phyloP scores from a whole-genome alignment of 2,888 invertebrate genomes.

The Lamproptera curius region DNA sequence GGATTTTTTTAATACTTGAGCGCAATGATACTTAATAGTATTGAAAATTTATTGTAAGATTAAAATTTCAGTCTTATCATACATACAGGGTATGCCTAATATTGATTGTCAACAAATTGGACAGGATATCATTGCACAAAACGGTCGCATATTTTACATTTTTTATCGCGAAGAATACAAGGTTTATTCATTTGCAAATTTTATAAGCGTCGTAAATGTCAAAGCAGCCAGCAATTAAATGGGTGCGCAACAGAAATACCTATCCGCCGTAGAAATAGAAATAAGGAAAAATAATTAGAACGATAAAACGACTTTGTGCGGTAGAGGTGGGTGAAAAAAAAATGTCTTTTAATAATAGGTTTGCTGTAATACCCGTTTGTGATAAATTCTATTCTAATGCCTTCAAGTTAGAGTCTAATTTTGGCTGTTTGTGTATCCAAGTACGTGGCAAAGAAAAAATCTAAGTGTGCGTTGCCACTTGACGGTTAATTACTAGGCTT shows the following conservation, averaged over 20 bases:
- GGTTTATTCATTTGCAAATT: not conserved
- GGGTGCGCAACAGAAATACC: conserved; percentile 6
- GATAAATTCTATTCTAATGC: conserved; percentile 33
- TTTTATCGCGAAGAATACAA: too few relatives aligned
- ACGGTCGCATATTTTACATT: too few relatives aligned
- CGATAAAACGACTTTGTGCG: conserved; percentile 35
- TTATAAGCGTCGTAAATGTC: not conserved
- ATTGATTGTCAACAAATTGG: too few relatives aligned
- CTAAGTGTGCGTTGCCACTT: conserved; percentile 35
- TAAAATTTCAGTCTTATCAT: too few relatives aligned
- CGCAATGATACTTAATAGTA: too few relatives aligned
- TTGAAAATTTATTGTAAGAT: too few relatives aligned
- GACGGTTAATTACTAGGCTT: conserved; percentile 48
- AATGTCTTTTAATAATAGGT: conserved; percentile 49
- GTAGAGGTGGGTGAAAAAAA: conserved; percentile 40
- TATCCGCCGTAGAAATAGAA: conserved; percentile 24
- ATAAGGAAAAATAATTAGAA: conserved; percentile 29
- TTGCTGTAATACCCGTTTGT: conserved; percentile 21
- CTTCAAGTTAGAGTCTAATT: conserved; percentile 34
- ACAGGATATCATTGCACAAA: too few relatives aligned
- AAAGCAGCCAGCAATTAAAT: not conserved
- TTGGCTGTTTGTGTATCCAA: conserved; percentile 28
- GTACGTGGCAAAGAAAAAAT: conserved; percentile 43
- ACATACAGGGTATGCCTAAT: too few relatives aligned
- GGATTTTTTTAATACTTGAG: too few relatives aligned